These are phyloP conservation scores for Antheraea assamensis DNA, from an alignment of 2,888 invertebrate species.

Conservation along the genomic window DNA sequence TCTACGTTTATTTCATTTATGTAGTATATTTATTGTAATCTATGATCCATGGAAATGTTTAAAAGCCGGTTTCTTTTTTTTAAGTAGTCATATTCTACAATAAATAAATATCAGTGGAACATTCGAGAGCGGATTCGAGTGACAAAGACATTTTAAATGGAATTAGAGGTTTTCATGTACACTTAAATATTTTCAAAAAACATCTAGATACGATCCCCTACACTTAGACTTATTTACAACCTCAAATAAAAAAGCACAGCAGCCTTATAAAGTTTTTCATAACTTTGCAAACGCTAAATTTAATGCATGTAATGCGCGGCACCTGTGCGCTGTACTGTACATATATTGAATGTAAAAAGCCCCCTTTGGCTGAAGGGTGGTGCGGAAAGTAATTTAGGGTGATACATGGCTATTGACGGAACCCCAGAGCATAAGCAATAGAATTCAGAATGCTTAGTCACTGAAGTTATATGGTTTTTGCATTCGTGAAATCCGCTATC, in stretches of 20 bases:
- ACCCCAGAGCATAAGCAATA: conserved; percentile 30
- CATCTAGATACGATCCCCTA: too few relatives aligned
- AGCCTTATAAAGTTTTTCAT: neutral
- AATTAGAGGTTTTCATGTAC: too few relatives aligned
- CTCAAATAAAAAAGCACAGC: neutral
- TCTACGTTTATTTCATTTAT: too few relatives aligned
- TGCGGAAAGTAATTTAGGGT: conserved; percentile 72
- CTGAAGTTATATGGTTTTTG: neutral
- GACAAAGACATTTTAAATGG: too few relatives aligned
- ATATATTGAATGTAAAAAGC: conserved; percentile 44
- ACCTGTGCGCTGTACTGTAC: conserved; percentile 47
- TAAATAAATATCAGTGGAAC: too few relatives aligned
- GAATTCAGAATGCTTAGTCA: conserved; percentile 11
- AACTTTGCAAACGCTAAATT: conserved; percentile 1
- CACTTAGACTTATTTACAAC: too few relatives aligned
- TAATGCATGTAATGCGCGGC: conserved; percentile 44
- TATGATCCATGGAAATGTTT: too few relatives aligned
- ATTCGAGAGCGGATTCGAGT: too few relatives aligned
- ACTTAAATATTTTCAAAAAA: too few relatives aligned
- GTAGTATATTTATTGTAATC: too few relatives aligned
- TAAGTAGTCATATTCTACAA: too few relatives aligned
- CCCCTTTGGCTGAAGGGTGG: conserved; percentile 46
- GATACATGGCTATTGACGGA: conserved; percentile 57
- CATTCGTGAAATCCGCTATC: neutral
- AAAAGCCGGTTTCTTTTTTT: too few relatives aligned